Base-by-base conservation (phyloP, 2,888 invertebrate genomes). In the Anthophora plumipes region DNA sequence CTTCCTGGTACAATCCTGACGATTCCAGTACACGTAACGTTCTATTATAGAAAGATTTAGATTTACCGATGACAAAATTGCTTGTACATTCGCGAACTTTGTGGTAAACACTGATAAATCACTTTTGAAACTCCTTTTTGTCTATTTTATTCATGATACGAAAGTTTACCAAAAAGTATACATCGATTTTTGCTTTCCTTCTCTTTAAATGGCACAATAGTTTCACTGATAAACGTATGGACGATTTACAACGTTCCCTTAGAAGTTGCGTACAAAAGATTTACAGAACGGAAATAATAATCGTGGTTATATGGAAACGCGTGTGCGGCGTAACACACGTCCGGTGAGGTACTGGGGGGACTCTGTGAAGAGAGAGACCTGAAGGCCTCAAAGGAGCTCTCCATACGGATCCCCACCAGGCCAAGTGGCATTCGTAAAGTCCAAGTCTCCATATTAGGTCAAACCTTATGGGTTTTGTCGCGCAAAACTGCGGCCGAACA, bases 401-500 rank as follows among this genome's bases (percentile, higher is more conserved):
- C 86, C 80, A 76, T 83, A 85, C 87, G 75, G 89, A 90, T 89
- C 91, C 90, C 91, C 91, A 89, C 90, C 90, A 89, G 80, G 43
- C 75, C 76, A 60, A n/a, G 64, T 84, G 81, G 85, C 88, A 90
- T 90, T 90, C 88, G 89, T 88, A 87, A 89, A 85, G 81, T 85
- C 82, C 82, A 86, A 85, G 86, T 83, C 90, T 88, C 93, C 93
- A 92, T 93, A 93, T 93, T 93, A 93, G 93, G 93, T 91, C 90
- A 93, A 93, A 92, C 92, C 92, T 91, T 91, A 91, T 91, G 91
- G 90, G 89, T 91, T n/a, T 92, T 93, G 91, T 92, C 91, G 90
- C 90, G 89, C 75, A 73, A 86, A 89, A 87, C 52, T 83, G 71
- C 84, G 69, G 72, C 64, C 61, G 72, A 87, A 83, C 80, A 70